These are phyloP conservation scores for Aurelia sp. DNA, from an alignment of 30 jellyfish, hydroid and myxozoan genomes.

Conservation along the genomic window DNA sequence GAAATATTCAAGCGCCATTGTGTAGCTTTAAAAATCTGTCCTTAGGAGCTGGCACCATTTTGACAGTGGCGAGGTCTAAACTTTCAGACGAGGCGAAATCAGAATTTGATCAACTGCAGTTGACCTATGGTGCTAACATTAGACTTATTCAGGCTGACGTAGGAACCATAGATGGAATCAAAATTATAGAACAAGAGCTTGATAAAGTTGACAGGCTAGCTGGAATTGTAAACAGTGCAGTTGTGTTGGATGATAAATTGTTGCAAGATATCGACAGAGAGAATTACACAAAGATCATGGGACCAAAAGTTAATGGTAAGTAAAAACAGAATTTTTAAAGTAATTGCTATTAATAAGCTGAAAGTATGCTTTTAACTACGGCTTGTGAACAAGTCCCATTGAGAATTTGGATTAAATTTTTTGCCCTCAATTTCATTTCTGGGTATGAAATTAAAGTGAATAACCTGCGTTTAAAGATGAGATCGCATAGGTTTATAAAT, in stretches of 20 bases:
- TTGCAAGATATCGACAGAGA: slow-evolving; percentile 28
- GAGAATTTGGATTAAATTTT: no score
- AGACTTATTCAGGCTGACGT: slow-evolving; percentile 9
- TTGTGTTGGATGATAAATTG: slow-evolving; percentile 44
- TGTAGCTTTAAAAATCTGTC: neutral
- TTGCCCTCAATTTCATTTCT: no score
- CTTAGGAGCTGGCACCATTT: slow-evolving; percentile 60
- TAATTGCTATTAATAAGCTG: no score
- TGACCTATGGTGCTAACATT: neutral
- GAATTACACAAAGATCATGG: slow-evolving; percentile 61
- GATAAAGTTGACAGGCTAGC: slow-evolving; percentile 43
- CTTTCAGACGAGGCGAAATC: slow-evolving; percentile 6
- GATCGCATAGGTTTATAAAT: no score
- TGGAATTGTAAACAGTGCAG: slow-evolving; percentile 77
- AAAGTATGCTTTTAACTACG: no score
- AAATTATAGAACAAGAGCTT: slow-evolving; percentile 4
- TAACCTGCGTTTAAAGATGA: no score
- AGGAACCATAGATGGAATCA: slow-evolving; percentile 7
- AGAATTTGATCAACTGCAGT: slow-evolving; percentile 16
- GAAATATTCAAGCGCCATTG: neutral
- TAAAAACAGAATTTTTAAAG: no score
- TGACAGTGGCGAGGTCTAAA: slow-evolving; percentile 46
- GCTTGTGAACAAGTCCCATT: no score
- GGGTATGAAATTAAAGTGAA: no score
- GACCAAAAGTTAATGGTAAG: slow-evolving; percentile 57